Base-by-base conservation (phyloP, 2,888 invertebrate genomes). In the Chymomyza fuscimana region DNA sequence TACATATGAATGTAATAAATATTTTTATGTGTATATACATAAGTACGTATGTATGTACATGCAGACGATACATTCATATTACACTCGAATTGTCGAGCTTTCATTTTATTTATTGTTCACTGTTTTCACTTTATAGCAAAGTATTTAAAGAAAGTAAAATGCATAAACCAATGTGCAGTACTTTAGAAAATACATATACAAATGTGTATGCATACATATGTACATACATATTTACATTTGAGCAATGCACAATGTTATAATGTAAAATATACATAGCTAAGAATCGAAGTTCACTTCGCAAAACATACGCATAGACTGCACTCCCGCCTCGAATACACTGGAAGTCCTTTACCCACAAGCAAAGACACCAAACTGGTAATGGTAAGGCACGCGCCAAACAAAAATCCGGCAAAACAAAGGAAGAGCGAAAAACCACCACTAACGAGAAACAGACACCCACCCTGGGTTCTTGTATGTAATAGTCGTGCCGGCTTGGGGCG, bases 311-410 rank as follows among this genome's bases (percentile, higher is more conserved):
- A 46, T 46, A 46, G 12, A 46, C 40, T 46, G 12, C 12, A 46
- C 40, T 46, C 40, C 40, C 40, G 40, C 40, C 12, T 46, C 40
- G 40, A 46, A 46, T 46, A 46, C 36, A 19, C 36, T 32, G 46
- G 6, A 61, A 61, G 73, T 82, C 86, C 75, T 86, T 84, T 87
- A 84, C 79, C 81, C 82, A 84, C 87, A 81, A 71, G 56, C 77
- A 75, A 74, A 76, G 68, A 72, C 74, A 76, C 69, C 73, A 72
- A 82, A 84, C 84, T 84, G 79, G 58, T 25, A 12, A 25, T 84
- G 79, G 58, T 25, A 12, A 25, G 25, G 58, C 58, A 25, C 56
- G 25, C 62, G 63, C 56, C 66, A 66, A 56, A 58, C 40, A 62
- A 32, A 67, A 63, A 67, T 66, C 60, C 66, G 60, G 19, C 69